These are phyloP conservation scores for Aurelia sp. DNA, from an alignment of 30 jellyfish, hydroid and myxozoan species.

Conservation along the genomic window DNA sequence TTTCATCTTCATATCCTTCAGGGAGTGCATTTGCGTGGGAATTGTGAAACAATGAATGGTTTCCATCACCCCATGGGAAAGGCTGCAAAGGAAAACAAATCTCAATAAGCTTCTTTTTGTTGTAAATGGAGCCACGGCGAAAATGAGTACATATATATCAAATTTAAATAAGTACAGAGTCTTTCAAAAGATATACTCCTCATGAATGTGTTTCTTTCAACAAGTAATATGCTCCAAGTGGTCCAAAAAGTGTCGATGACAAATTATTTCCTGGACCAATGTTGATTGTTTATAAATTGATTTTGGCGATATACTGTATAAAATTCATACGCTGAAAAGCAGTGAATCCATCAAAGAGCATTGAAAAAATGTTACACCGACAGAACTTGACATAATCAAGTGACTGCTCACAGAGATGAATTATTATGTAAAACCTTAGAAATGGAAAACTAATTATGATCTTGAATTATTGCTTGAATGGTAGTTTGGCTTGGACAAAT, in stretches of 20 bases:
- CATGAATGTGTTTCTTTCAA: too few relatives aligned
- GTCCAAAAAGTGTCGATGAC: too few relatives aligned
- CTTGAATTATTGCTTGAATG: neutral
- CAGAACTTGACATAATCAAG: too few relatives aligned
- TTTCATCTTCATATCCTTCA: slow-evolving; percentile 88
- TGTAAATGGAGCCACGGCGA: neutral
- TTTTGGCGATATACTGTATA: too few relatives aligned
- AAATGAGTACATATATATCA: neutral
- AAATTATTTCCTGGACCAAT: too few relatives aligned
- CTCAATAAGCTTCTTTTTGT: neutral
- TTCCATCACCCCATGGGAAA: slow-evolving; percentile 99
- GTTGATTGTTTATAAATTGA: too few relatives aligned
- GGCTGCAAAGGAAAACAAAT: slow-evolving; percentile 67
- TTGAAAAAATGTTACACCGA: too few relatives aligned
- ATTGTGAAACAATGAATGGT: slow-evolving; percentile 90
- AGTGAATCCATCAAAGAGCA: too few relatives aligned
- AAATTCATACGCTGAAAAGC: too few relatives aligned
- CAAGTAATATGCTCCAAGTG: too few relatives aligned
- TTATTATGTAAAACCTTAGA: neutral
- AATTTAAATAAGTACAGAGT: neutral
- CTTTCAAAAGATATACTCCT: too few relatives aligned
- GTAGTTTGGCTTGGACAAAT: neutral
- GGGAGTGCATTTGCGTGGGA: slow-evolving; percentile 92
- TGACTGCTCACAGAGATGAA: too few relatives aligned
- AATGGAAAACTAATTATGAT: neutral